phyloP scores from a whole-genome alignment of 2,113 vertebrate species.

The Cygnus buccinator region DNA sequence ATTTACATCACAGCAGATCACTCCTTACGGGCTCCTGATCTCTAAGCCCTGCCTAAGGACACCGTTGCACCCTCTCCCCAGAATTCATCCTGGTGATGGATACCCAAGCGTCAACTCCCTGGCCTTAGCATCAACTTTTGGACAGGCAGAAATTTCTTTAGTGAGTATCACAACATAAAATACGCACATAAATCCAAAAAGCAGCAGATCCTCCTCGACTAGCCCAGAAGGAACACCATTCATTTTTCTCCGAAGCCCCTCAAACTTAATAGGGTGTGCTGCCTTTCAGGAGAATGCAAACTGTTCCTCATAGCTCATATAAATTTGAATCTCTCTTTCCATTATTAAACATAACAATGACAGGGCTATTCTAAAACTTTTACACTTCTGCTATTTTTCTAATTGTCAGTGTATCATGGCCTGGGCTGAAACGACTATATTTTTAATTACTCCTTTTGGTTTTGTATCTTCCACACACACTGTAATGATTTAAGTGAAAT shows the following conservation, averaged over 20 bases:
- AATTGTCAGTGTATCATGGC: neutral
- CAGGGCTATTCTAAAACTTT: neutral
- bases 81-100: rapidly evolving
- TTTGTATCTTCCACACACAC: neutral
- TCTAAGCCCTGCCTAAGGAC: neutral
- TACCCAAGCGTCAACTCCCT: neutral
- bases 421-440: neutral
- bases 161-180: neutral
- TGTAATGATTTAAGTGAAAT: neutral
- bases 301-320: neutral
- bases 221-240: neutral
- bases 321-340: neutral
- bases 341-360: neutral
- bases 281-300: neutral
- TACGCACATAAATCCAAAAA: neutral
- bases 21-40: neutral
- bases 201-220: neutral
- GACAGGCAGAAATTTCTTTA: neutral
- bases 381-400: neutral
- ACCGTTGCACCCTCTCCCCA: rapidly evolving
- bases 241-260: neutral
- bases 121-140: neutral
- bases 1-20: rapidly evolving
- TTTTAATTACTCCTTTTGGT: neutral
- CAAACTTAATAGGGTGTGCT: neutral